These are phyloP conservation scores for Saccostrea glomerata DNA, from an alignment of 1,140 invertebrate species.

Conservation along the genomic window DNA sequence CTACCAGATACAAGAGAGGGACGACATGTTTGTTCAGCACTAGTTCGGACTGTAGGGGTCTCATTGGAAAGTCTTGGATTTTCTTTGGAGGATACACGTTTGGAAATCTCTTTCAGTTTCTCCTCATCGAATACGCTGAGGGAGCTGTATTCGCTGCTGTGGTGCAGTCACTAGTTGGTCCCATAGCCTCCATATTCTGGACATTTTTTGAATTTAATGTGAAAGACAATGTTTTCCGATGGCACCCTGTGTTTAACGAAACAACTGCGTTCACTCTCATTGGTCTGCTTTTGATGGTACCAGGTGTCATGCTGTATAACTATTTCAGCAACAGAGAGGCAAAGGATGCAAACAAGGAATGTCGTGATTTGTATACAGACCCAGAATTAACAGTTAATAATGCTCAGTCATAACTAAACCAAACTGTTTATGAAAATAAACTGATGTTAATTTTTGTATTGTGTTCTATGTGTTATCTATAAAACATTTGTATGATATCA, in stretches of 20 bases:
- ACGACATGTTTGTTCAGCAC: slow-evolving; percentile 58
- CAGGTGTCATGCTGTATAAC: slow-evolving; percentile 65
- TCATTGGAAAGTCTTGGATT: slow-evolving; percentile 61
- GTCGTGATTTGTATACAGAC: not conserved
- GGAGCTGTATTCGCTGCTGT: slow-evolving; percentile 63
- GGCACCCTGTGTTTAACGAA: slow-evolving; percentile 59
- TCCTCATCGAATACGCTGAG: slow-evolving; percentile 66
- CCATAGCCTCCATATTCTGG: slow-evolving; percentile 65
- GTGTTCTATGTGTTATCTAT: not conserved
- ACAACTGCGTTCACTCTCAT: slow-evolving; percentile 62
- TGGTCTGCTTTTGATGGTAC: slow-evolving; percentile 61
- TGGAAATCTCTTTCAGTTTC: slow-evolving; percentile 64
- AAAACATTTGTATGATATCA: too few relatives aligned
- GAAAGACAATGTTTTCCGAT: slow-evolving; percentile 50
- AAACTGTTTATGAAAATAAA: too few relatives aligned
- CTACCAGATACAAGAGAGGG: slow-evolving; percentile 46
- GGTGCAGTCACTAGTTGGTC: slow-evolving; percentile 63
- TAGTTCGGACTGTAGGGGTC: slow-evolving; percentile 52
- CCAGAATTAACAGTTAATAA: not conserved
- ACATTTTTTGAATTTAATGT: slow-evolving; percentile 61
- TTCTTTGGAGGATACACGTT: slow-evolving; percentile 62
- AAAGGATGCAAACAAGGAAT: slow-evolving; percentile 15
- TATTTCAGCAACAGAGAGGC: slow-evolving; percentile 63
- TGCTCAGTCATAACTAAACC: not conserved
- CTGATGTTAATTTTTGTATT: not conserved